These are phyloP conservation scores for Varecia variegata DNA, from an alignment of 2,797 vertebrate genomes.

Conservation along the genomic window DNA sequence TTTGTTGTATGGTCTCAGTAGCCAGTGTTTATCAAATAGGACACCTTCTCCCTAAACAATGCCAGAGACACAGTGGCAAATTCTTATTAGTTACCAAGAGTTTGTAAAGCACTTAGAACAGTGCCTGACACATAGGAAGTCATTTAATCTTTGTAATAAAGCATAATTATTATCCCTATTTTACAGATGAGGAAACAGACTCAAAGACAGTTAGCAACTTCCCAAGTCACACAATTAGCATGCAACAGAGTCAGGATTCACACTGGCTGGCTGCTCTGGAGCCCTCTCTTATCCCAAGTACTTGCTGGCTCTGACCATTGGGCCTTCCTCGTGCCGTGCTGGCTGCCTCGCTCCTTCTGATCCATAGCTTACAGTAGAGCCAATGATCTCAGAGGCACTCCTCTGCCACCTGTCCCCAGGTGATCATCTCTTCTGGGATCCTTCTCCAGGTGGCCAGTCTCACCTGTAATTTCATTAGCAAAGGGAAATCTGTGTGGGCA, in stretches of 20 bases:
- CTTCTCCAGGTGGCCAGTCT: background rate
- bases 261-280: background rate
- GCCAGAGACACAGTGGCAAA: background rate
- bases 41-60: background rate
- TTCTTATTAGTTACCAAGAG: background rate
- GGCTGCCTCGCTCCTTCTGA: background rate
- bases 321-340: background rate
- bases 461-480: background rate
- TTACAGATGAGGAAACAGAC: background rate
- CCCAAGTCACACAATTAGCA: background rate
- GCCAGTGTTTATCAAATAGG: background rate
- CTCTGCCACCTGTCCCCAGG: background rate
- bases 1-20: background rate
- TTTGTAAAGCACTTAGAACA: background rate
- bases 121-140: background rate
- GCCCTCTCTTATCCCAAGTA: background rate
- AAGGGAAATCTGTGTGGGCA: background rate
- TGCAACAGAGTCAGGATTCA: background rate
- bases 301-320: background rate
- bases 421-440: background rate
- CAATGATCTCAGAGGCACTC: background rate
- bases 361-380: background rate
- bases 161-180: background rate
- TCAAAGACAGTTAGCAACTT: background rate
- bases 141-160: background rate